These are phyloP conservation scores for Ips typographus DNA, from an alignment of 1,140 invertebrate genomes.

Conservation along the genomic window DNA sequence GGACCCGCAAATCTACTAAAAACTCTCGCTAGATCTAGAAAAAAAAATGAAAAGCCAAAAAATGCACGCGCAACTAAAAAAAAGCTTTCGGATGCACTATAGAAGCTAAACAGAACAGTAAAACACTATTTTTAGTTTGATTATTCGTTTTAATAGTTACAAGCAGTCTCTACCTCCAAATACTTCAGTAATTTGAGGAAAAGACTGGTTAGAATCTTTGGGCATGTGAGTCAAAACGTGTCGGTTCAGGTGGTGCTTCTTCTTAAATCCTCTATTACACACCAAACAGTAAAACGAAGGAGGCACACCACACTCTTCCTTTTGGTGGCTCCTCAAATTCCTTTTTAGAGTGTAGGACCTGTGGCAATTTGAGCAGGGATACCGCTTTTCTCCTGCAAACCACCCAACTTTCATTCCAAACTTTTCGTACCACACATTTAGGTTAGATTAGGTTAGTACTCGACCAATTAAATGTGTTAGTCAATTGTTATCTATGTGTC, in stretches of 20 bases:
- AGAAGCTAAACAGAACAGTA: no score
- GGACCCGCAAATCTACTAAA: background rate
- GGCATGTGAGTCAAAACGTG: slow-evolving; percentile 44
- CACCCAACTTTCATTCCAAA: no score
- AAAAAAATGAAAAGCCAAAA: slow-evolving; percentile 7
- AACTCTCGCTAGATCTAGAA: background rate
- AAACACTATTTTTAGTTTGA: no score
- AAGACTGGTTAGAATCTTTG: background rate
- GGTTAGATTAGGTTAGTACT: no score
- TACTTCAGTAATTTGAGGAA: no score
- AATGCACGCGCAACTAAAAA: background rate
- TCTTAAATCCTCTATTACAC: slow-evolving; percentile 74
- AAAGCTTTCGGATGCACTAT: background rate
- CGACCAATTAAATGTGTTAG: no score
- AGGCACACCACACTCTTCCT: slow-evolving; percentile 43
- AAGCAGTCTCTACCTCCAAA: no score
- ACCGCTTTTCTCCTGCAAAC: background rate
- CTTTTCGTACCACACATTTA: no score
- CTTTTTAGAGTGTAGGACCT: slow-evolving; percentile 43
- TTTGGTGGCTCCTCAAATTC: slow-evolving; percentile 43
- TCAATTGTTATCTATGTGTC: no score
- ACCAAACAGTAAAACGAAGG: slow-evolving; percentile 52
- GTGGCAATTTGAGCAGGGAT: slow-evolving; percentile 41
- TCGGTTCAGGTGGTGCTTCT: slow-evolving; percentile 52
- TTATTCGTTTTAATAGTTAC: no score